phyloP scores from a whole-genome alignment of 2,888 invertebrate species.

The Eilema sororculum region DNA sequence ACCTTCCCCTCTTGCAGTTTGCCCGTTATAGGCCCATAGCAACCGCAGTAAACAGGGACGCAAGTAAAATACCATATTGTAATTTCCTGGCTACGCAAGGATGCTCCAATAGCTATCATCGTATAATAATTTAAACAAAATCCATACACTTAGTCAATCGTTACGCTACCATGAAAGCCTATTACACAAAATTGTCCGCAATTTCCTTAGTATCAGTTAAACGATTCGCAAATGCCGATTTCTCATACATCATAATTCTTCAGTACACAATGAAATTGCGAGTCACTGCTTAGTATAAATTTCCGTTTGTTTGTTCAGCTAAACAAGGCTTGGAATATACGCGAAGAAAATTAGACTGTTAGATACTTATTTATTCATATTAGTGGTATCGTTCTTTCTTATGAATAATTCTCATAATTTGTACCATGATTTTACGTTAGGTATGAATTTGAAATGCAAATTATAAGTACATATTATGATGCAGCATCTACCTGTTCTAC shows the following conservation, averaged over 20 bases:
- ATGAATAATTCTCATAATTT: neutral
- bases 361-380: conserved; percentile 12
- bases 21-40: neutral
- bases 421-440: neutral
- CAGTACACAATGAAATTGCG: conserved; percentile 84
- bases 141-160: conserved; percentile 49
- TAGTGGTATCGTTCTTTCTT: neutral
- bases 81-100: conserved; percentile 3
- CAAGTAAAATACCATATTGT: neutral
- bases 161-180: conserved; percentile 65
- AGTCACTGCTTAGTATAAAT: conserved; percentile 76
- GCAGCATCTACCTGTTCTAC: too few species aligned
- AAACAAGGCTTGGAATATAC: conserved; percentile 47
- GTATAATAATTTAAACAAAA: conserved; percentile 51
- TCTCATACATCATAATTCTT: conserved; percentile 86
- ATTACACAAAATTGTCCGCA: conserved; percentile 84
- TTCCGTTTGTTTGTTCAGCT: conserved; percentile 70
- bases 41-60: neutral
- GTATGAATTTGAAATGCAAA: neutral
- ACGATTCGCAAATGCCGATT: conserved; percentile 85
- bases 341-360: conserved; percentile 34
- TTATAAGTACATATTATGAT: too few species aligned
- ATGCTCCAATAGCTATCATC: conserved; percentile 25
- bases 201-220: conserved; percentile 82
- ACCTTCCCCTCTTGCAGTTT: neutral